Conservation (phyloP, 2,797 vertebrate genomes). For the Xiphophorus birchmanni region DNA sequence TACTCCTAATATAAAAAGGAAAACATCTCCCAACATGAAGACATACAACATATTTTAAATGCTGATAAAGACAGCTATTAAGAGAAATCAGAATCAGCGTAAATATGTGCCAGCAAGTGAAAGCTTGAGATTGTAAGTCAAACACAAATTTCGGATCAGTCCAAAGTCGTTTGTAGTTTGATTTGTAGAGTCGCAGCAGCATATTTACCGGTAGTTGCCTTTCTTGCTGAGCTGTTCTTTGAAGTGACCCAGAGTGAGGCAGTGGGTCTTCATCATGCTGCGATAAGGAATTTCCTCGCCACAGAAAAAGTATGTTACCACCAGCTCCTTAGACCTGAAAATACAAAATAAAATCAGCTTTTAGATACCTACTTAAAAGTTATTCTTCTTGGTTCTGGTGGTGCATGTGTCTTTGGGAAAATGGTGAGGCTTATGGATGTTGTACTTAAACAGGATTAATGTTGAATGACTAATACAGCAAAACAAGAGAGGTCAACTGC, state of each 20-base stretch:
- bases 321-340: conserved; percentile 75
- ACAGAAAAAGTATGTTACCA: conserved; percentile 98
- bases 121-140: background rate
- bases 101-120: background rate
- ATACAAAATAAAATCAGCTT: background rate
- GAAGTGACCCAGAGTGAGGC: conserved; percentile 96
- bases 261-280: conserved; percentile 94
- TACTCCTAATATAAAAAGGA: too few species aligned
- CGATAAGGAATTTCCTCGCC: conserved; percentile 98
- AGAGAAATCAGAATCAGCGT: background rate
- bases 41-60: too few species aligned
- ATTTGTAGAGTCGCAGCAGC: conserved; percentile 1
- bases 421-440: conserved; percentile 48
- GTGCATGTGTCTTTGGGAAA: conserved; percentile 27
- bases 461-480: conserved; percentile 70
- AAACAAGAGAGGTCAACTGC: conserved; percentile 57
- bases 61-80: background rate
- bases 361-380: background rate
- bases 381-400: conserved; percentile 38
- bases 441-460: conserved; percentile 60
- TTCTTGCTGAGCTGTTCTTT: conserved; percentile 99
- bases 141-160: background rate
- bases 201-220: conserved; percentile 94
- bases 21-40: too few species aligned
- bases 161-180: background rate